Percentiles rank a stretch among this genome's conserved stretches.
These are phyloP conservation scores for Limnephilus auricula DNA, from an alignment of 2,888 invertebrate species.

Conservation along the genomic window DNA sequence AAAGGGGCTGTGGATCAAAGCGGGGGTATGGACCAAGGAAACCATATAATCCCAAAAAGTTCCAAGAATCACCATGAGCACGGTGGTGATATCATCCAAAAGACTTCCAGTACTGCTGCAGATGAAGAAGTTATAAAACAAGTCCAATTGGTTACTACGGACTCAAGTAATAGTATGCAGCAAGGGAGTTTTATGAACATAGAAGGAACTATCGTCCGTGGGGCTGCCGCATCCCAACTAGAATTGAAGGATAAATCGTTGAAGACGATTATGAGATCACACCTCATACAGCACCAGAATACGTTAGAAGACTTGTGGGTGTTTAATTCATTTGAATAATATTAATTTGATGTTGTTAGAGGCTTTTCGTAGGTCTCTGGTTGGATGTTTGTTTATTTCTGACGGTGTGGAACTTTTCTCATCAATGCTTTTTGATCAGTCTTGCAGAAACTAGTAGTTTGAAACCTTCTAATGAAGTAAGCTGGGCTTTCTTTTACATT, in stretches of 20 bases:
- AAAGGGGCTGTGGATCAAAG: neutral
- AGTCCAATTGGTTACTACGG: neutral
- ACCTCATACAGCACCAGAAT: slow-evolving; percentile 11
- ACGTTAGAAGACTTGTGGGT: slow-evolving; percentile 43
- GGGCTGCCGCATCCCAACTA: neutral
- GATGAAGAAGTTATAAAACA: neutral
- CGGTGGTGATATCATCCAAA: neutral
- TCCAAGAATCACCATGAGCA: neutral
- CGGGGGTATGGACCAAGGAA: neutral
- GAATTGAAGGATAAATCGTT: neutral
- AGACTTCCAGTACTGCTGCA: neutral
- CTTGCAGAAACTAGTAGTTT: no score
- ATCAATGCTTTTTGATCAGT: no score
- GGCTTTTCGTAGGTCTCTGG: neutral
- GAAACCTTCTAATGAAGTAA: neutral
- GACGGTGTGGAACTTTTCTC: neutral
- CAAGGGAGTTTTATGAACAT: neutral
- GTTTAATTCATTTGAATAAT: neutral
- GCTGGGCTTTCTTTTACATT: neutral
- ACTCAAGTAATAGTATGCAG: neutral
- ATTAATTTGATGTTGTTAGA: neutral
- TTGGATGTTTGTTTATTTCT: neutral
- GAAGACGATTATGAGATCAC: neutral
- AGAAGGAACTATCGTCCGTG: neutral
- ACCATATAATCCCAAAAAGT: neutral